Percentiles rank a stretch among this genome's conserved stretches.
These are phyloP conservation scores for Hiodon alosoides DNA, from an alignment of 2,113 vertebrate genomes.

Conservation along the genomic window DNA sequence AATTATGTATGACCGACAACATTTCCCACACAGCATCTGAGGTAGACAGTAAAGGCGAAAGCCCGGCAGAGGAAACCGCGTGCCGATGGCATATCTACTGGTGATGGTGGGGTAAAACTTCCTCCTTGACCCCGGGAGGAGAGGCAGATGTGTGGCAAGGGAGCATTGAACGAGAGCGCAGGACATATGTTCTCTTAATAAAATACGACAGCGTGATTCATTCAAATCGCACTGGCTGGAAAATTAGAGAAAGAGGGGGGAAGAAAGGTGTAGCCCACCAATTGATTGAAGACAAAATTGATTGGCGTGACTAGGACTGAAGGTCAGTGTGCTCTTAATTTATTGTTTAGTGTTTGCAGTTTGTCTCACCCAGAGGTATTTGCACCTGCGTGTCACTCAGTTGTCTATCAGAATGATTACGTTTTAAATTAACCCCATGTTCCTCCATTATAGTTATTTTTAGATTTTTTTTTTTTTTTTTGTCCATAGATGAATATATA, in stretches of 20 bases:
- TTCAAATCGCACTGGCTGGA: not conserved
- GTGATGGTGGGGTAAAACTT: no score
- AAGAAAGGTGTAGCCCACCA: not conserved
- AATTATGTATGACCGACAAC: no score
- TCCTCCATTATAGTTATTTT: no score
- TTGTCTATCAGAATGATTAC: no score
- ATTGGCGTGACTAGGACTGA: not conserved
- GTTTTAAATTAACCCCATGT: no score
- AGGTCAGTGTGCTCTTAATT: not conserved
- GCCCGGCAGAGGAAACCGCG: no score
- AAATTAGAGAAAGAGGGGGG: no score
- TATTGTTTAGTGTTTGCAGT: not conserved
- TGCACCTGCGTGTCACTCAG: not conserved
- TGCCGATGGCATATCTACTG: no score
- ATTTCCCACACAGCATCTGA: no score
- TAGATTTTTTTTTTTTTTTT: no score
- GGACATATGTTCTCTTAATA: not conserved
- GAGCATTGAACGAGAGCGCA: not conserved
- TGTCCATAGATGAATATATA: no score
- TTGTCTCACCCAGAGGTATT: not conserved
- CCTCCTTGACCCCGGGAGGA: not conserved
- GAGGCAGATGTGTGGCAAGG: not conserved
- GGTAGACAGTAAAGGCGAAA: no score
- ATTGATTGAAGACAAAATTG: slow-evolving; percentile 9
- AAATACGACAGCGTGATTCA: slow-evolving; percentile 1